These are phyloP conservation scores for Oriolus oriolus DNA, from an alignment of 2,113 vertebrate genomes.

Conservation along the genomic window DNA sequence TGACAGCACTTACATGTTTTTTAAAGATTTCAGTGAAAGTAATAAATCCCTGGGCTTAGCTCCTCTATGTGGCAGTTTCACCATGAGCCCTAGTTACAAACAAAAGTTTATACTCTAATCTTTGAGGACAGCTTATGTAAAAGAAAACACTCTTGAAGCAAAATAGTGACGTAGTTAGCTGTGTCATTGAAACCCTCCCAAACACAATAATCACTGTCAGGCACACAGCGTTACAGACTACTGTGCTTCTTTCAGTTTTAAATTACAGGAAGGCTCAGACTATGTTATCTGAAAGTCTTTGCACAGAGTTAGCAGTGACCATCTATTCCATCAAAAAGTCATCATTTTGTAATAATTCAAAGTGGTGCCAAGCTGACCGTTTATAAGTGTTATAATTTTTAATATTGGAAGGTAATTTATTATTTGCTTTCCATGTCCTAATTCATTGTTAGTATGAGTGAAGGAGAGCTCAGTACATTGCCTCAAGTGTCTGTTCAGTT, in stretches of 20 bases:
- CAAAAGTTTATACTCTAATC: background rate
- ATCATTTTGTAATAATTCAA: background rate
- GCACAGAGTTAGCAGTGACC: background rate
- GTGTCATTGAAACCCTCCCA: background rate
- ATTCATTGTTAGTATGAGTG: background rate
- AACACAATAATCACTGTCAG: background rate
- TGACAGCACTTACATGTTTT: background rate
- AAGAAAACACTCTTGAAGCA: background rate
- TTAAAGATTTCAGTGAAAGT: background rate
- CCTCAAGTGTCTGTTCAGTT: background rate
- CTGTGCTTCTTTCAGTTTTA: background rate
- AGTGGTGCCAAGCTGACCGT: background rate
- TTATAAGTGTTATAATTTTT: background rate
- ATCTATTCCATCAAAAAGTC: background rate
- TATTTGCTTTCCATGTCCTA: background rate
- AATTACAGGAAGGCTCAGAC: background rate
- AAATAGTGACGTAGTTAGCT: background rate
- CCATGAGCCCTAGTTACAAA: background rate
- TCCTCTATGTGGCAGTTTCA: background rate
- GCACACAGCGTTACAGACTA: background rate
- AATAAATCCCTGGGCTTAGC: background rate
- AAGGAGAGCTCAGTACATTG: background rate
- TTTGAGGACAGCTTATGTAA: conserved; percentile 3
- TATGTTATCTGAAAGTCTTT: background rate
- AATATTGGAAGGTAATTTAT: background rate